These are phyloP conservation scores for Geopemphigus sp. DNA, from an alignment of 1,140 invertebrate species.

Conservation along the genomic window DNA sequence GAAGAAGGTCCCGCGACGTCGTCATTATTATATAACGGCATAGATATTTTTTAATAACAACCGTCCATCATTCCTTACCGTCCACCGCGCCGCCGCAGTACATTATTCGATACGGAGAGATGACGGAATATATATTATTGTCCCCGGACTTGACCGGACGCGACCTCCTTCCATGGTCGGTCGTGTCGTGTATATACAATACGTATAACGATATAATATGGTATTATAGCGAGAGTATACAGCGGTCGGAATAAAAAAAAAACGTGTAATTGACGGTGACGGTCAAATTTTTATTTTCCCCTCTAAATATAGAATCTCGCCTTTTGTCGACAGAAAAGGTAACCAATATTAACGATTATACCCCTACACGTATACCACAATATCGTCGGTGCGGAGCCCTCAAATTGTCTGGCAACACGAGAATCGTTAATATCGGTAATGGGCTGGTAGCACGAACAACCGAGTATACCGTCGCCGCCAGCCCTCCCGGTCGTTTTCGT, in stretches of 20 bases:
- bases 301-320: slow-evolving; percentile 12
- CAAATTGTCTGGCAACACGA: slow-evolving; percentile 48
- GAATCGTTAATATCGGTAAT: slow-evolving; percentile 48
- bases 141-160: too few relatives aligned
- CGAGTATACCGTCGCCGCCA: neutral
- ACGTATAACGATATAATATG: neutral
- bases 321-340: slow-evolving; percentile 1
- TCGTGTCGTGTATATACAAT: neutral
- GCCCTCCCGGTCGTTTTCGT: neutral
- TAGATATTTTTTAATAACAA: too few relatives aligned
- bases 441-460: slow-evolving; percentile 29
- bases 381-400: neutral
- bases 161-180: neutral
- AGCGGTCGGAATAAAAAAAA: neutral
- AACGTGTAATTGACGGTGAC: neutral
- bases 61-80: too few relatives aligned
- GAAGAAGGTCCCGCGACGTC: neutral
- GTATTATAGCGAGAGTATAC: neutral
- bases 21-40: too few relatives aligned
- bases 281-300: slow-evolving; percentile 25
- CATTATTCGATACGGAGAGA: neutral
- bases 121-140: neutral
- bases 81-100: too few relatives aligned
- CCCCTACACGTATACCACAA: too few relatives aligned
- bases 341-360: slow-evolving; percentile 41